A percentile compares a stretch with the other conserved stretches of the same genome.
phyloP scores from a whole-genome alignment of 2,888 invertebrate species.

The Polylopha cassiicola region DNA sequence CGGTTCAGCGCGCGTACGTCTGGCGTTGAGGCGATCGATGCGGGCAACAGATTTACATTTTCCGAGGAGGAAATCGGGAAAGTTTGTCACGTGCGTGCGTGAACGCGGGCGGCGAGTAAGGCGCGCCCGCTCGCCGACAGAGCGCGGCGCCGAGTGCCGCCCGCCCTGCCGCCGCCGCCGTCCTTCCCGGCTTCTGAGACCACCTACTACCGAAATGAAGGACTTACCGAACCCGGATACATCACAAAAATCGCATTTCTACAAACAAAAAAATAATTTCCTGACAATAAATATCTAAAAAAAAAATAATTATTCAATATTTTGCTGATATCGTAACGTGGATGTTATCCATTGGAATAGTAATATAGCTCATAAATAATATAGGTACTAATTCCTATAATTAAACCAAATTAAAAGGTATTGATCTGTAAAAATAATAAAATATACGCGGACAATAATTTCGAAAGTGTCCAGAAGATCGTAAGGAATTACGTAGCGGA shows the following conservation, averaged over 20 bases:
- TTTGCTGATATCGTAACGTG: too few relatives aligned
- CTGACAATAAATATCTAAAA: too few relatives aligned
- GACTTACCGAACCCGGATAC: constrained; percentile 31
- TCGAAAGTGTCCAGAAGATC: constrained; percentile 30
- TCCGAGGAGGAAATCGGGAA: constrained; percentile 72
- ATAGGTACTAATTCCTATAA: too few relatives aligned
- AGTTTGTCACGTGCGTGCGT: constrained; percentile 68
- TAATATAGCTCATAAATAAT: too few relatives aligned
- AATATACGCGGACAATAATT: constrained; percentile 37
- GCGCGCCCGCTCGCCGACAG: constrained; percentile 74
- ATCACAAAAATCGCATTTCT: background rate
- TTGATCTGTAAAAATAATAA: constrained; percentile 12
- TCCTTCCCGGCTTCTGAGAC: constrained; percentile 27
- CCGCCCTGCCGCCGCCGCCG: constrained; percentile 55
- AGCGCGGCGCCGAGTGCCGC: constrained; percentile 74
- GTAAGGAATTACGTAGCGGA: constrained; percentile 31
- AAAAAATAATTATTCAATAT: too few relatives aligned
- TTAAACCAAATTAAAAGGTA: constrained; percentile 2
- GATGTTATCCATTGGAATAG: too few relatives aligned
- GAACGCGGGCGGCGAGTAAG: constrained; percentile 58
- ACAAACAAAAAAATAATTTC: too few relatives aligned
- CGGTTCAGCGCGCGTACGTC: constrained; percentile 59
- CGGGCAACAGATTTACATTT: constrained; percentile 74
- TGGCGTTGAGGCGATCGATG: constrained; percentile 68
- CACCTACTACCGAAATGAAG: constrained; percentile 30